Evolutionary conservation across 2,888 invertebrate genomes (phyloP).

Genomic region (Gortyna flavago): DNA sequence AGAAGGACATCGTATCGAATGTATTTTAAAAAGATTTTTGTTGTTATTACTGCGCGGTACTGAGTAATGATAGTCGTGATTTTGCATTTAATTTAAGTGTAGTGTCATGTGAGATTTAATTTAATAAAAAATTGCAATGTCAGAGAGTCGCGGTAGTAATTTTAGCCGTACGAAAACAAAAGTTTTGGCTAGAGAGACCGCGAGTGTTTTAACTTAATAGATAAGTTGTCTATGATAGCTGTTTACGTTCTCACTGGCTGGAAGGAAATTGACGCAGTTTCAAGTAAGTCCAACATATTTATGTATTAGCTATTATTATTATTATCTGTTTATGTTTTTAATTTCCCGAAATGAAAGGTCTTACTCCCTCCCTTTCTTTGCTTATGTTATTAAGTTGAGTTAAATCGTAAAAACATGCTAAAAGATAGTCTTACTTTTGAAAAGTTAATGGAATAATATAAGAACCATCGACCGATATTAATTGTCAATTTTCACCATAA

Average conservation of each 20-base stretch:
- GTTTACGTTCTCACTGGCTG: background rate
- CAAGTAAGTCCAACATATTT: constrained; percentile 24
- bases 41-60: constrained; percentile 18
- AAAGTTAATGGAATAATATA: no score
- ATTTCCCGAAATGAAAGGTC: background rate
- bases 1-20: constrained; percentile 53
- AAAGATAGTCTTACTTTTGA: background rate
- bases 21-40: constrained; percentile 22
- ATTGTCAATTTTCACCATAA: background rate
- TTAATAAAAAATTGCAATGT: constrained; percentile 33
- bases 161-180: constrained; percentile 47
- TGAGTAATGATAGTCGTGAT: constrained; percentile 48
- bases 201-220: constrained; percentile 14
- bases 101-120: constrained; percentile 42
- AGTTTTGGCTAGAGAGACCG: constrained; percentile 39
- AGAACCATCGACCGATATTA: background rate
- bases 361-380: background rate
- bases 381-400: no score
- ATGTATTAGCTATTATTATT: background rate
- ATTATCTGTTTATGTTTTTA: no score
- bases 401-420: background rate
- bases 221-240: constrained; percentile 9
- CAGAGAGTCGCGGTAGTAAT: constrained; percentile 35
- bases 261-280: constrained; percentile 17
- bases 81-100: constrained; percentile 34